A percentile compares a stretch with the other conserved stretches of the same genome.
Evolutionary conservation across 2,113 vertebrate genomes (phyloP).

Genomic region (Puffinus mauretanicus): DNA sequence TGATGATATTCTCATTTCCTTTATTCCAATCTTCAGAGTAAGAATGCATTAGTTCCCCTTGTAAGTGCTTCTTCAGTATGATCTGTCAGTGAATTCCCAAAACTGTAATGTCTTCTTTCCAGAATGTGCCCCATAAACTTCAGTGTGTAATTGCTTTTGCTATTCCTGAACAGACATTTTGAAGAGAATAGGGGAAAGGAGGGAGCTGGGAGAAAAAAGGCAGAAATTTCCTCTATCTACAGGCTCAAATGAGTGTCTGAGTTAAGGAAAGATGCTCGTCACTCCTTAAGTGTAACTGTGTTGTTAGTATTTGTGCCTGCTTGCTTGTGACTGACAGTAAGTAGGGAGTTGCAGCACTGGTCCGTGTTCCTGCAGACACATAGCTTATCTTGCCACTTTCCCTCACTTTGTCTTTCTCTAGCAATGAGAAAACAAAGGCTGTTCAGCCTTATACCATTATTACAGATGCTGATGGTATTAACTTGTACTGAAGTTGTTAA

Average conservation of each 20-base stretch:
- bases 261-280: neutral
- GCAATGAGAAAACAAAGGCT: neutral
- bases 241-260: neutral
- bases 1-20: neutral
- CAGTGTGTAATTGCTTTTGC: neutral
- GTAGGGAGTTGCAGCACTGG: neutral
- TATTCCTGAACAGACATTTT: neutral
- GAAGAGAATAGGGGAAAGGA: neutral
- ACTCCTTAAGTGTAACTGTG: neutral
- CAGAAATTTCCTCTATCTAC: neutral
- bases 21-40: neutral
- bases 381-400: neutral
- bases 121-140: neutral
- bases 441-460: neutral
- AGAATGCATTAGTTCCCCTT: neutral
- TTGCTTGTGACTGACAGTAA: neutral
- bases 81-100: neutral
- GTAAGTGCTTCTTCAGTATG: neutral
- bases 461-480: neutral
- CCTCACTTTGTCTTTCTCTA: neutral
- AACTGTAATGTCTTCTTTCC: neutral
- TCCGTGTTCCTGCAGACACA: neutral
- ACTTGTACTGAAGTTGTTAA: neutral
- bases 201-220: neutral
- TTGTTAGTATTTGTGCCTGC: neutral